Base-by-base conservation (phyloP, 2,113 vertebrate species). In the Hymenochirus boettgeri region DNA sequence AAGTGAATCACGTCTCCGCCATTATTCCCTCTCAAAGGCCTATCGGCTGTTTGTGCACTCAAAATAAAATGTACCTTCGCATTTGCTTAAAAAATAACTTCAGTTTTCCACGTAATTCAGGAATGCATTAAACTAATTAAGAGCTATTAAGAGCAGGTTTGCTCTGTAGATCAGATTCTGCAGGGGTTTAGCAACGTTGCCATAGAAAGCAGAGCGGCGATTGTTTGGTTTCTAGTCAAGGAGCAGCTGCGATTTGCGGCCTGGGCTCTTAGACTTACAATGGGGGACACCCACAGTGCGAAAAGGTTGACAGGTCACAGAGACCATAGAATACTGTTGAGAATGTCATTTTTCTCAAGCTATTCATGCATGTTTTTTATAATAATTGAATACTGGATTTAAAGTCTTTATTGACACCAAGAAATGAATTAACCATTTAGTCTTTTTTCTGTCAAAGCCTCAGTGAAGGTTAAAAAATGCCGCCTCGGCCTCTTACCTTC, bases 101-200 rank as follows among this genome's bases (percentile, higher is more conserved):
- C 2, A 0, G 79, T 85, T 85, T 83, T 74, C 74, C 66, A 78
- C 77, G 77, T 75, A 82, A 81, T 75, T 70, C 65, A 71, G 62
- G n/a, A 60, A 71, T 79, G 78, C 76, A 88, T 90, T 88, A 82
- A 83, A 85, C 83, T 86, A 95, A 93, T 93, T 92, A 94, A 86
- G 83, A 81, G 82, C 89, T 90, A 94, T 94, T 92, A 93, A 82
- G 73, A 81, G 79, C 86, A 81, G 85, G 79, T 85, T 89, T 79
- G 77, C 86, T 83, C 69, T 0, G 82, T 86, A 84, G 85, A 80
- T 86, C 87, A 85, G 88, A 90, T 83, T 94, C 69, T 19, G 1
- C 74, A 76, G 71, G 73, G n/a, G 75, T 76, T 82, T 24, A 55
- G 46, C 50, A 75, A 66, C 69, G 73, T 84, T 84, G 76, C 75